phyloP scores from a whole-genome alignment of 1,140 invertebrate genomes.

The Diabrotica virgifera region DNA sequence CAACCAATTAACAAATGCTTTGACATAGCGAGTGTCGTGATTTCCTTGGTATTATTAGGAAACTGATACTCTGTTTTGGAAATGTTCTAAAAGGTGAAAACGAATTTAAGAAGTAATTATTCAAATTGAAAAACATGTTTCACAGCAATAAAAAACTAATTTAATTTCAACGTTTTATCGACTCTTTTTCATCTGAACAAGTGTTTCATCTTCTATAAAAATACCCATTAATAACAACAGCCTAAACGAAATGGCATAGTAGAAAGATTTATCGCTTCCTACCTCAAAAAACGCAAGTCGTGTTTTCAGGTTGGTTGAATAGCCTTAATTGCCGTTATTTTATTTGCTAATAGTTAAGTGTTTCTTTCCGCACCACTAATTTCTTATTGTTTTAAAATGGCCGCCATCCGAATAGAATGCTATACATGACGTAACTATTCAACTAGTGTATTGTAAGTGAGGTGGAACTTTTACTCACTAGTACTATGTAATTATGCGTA shows the following conservation, averaged over 20 bases:
- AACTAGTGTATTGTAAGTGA: neutral
- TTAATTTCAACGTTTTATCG: too few species aligned
- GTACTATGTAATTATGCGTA: neutral
- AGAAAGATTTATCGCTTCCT: slow-evolving; percentile 17
- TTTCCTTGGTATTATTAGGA: too few species aligned
- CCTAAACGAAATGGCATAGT: neutral
- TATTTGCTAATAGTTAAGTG: slow-evolving; percentile 23
- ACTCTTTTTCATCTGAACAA: too few species aligned
- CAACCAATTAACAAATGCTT: too few species aligned
- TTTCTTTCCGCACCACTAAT: slow-evolving; percentile 17
- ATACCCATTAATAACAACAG: neutral
- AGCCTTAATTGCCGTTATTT: slow-evolving; percentile 27
- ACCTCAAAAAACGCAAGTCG: slow-evolving; percentile 22
- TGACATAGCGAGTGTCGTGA: too few species aligned
- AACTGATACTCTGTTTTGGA: too few species aligned
- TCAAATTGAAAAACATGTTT: too few species aligned
- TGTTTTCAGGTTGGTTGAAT: slow-evolving; percentile 24
- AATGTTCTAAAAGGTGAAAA: too few species aligned
- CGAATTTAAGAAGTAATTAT: too few species aligned
- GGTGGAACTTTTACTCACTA: neutral
- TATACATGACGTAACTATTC: slow-evolving; percentile 4
- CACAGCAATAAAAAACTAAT: too few species aligned
- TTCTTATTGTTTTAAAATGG: slow-evolving; percentile 16
- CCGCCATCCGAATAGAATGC: slow-evolving; percentile 7
- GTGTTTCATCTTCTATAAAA: neutral